Percentiles rank a stretch among this genome's conserved stretches.
Conservation (phyloP, 2,888 invertebrate species). For the Euzetes globulus region DNA sequence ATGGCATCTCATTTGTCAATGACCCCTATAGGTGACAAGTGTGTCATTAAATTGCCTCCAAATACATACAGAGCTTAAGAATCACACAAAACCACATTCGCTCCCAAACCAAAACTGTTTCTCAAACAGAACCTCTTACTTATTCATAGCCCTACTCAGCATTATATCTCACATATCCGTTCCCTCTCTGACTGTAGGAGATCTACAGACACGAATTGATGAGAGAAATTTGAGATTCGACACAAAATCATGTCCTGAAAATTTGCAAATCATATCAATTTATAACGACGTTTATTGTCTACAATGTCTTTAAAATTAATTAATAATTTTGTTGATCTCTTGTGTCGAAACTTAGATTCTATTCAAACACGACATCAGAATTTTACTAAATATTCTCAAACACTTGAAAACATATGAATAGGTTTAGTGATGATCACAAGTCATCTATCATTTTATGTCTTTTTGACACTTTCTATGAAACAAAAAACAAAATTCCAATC, state of each 20-base stretch:
- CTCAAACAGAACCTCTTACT: not conserved
- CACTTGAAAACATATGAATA: not conserved
- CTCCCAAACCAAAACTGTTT: not conserved
- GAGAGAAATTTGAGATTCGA: not conserved
- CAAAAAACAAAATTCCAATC: not conserved
- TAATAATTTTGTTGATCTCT: not conserved
- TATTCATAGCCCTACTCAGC: not conserved
- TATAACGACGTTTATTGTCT: not conserved
- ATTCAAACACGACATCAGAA: not conserved
- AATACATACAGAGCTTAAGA: not conserved
- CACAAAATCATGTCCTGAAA: not conserved
- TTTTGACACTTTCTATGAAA: not conserved
- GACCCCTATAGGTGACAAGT: conserved; percentile 23
- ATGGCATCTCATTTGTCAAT: conserved; percentile 15
- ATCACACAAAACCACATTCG: conserved; percentile 3
- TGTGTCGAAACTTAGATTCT: not conserved
- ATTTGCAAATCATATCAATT: not conserved
- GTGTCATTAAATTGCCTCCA: not conserved
- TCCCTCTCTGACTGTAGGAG: not conserved
- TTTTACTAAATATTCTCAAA: not conserved
- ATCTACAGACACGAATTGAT: not conserved
- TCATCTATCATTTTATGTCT: not conserved
- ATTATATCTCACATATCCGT: not conserved
- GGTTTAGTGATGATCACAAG: not conserved
- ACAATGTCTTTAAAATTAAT: not conserved